These are phyloP conservation scores for Ctenopoma kingsleyae DNA, from an alignment of 2,797 vertebrate species.

Conservation along the genomic window DNA sequence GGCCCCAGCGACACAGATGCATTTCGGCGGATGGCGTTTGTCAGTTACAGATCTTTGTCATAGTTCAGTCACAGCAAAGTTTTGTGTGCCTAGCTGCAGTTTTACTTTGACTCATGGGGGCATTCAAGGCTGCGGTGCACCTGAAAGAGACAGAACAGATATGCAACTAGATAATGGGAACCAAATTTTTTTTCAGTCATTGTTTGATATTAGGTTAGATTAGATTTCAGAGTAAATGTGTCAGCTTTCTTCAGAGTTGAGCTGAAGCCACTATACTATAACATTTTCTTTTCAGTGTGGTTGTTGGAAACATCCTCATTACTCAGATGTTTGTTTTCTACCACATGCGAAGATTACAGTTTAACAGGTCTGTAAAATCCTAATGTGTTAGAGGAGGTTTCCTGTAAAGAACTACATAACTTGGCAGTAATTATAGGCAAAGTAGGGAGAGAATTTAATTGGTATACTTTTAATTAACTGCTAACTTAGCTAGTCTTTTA, in stretches of 20 bases:
- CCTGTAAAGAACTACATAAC: conserved; percentile 22
- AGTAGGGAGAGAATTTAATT: conserved; percentile 34
- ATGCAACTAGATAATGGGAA: neutral
- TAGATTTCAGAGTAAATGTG: conserved; percentile 2
- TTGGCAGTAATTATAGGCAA: conserved; percentile 45
- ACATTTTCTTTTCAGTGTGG: neutral
- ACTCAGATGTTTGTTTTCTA: neutral
- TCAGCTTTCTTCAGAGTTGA: neutral
- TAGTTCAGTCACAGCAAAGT: conserved; percentile 47
- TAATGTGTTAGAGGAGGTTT: conserved; percentile 35
- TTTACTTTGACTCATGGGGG: conserved; percentile 57
- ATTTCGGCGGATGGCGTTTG: conserved; percentile 56
- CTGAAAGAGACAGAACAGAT: neutral
- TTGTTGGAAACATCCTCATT: neutral
- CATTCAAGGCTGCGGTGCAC: conserved; percentile 6
- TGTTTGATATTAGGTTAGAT: neutral
- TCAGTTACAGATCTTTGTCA: conserved; percentile 73
- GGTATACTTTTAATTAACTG: conserved; percentile 35
- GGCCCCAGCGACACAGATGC: conserved; percentile 55
- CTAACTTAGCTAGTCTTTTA: conserved; percentile 10
- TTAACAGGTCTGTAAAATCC: conserved; percentile 58
- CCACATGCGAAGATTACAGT: neutral
- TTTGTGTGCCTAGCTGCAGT: conserved; percentile 46
- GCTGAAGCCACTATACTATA: neutral
- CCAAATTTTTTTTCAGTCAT: neutral